Evolutionary conservation across 2,113 vertebrate genomes (phyloP), one percentile per base, ranked within the genome.

Genomic region (Tiliqua scincoides): DNA sequence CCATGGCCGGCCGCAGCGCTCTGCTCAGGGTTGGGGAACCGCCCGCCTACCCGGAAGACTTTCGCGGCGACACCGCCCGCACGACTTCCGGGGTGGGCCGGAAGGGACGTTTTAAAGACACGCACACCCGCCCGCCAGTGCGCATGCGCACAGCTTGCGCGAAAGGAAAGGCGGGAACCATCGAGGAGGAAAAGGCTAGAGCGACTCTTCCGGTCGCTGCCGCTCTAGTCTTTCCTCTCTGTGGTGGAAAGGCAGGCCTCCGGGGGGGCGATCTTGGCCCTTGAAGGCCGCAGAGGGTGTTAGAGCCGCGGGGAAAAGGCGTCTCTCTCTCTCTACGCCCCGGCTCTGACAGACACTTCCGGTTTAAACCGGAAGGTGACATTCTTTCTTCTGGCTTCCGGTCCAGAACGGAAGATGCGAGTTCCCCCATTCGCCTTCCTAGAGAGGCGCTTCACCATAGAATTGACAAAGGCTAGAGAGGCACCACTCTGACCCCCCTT

Each of bases 1-100:
- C 68, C 82, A 73, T 59, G 82, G 54, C 63, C 89, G 6, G 40
- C n/a, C 30, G n/a, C 35, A 1, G 65, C 6, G 25, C 85, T 75
- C 72, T 32, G 68, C 27, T 32, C 57, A 48, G 35, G 11, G n/a
- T 6, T 35, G 79, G 32, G 2, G 43, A 2, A 76, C 57, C 23
- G 71, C 73, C 80, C 86, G 81, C 80, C 67, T 74, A 52, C 71
- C 77, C 86, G 86, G 86, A 87, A 78, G 65, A 35, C 37, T 87
- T 27, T 25, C 21, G 3, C 63, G 5, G 65, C 1, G 18, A 65
- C 81, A 59, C 86, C 37, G 70, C 7, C 35, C 5, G 2, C 15
- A 2, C 65, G 52, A 63, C 70, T 86, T 80, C 85, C 85, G 77
- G 11, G 1, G 27, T 79, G 77, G 11, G 1, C 27, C 35, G 82